Conservation (phyloP, 2,113 vertebrate genomes). For the Lophochroa leadbeateri region DNA sequence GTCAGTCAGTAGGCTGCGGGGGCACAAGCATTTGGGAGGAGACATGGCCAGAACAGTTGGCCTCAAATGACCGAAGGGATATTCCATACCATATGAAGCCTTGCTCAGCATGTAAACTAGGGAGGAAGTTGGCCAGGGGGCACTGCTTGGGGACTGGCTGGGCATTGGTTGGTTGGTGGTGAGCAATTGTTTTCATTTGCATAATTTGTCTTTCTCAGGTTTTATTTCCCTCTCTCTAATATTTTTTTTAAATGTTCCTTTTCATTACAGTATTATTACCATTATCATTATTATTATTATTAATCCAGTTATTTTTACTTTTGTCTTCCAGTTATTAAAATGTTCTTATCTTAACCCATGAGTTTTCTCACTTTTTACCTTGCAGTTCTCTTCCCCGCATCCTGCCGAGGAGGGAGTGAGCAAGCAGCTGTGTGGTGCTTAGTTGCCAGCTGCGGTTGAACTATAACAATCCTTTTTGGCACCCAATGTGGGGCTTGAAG, state of each 20-base stretch:
- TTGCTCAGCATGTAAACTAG: neutral
- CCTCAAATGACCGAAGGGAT: neutral
- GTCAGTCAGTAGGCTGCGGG: neutral
- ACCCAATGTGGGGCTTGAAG: neutral
- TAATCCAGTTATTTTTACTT: neutral
- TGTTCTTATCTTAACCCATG: neutral
- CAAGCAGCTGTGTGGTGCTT: neutral
- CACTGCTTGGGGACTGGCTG: fast-evolving
- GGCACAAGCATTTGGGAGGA: neutral
- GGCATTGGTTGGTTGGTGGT: neutral
- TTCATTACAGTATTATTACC: neutral
- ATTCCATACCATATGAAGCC: neutral
- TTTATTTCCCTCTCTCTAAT: neutral
- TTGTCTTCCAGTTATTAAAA: neutral
- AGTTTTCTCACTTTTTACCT: neutral
- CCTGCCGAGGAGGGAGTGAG: neutral
- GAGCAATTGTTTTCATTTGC: neutral
- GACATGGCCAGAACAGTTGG: neutral
- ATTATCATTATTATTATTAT: neutral
- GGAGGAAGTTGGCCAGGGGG: neutral
- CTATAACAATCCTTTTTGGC: neutral
- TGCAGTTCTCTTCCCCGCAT: neutral
- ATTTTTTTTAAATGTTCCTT: neutral
- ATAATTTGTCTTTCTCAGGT: neutral
- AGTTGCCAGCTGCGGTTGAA: neutral